Percentiles rank a stretch among this genome's conserved stretches.
Conservation (phyloP, 2,888 invertebrate genomes). For the Dryocosmus kuriphilus region DNA sequence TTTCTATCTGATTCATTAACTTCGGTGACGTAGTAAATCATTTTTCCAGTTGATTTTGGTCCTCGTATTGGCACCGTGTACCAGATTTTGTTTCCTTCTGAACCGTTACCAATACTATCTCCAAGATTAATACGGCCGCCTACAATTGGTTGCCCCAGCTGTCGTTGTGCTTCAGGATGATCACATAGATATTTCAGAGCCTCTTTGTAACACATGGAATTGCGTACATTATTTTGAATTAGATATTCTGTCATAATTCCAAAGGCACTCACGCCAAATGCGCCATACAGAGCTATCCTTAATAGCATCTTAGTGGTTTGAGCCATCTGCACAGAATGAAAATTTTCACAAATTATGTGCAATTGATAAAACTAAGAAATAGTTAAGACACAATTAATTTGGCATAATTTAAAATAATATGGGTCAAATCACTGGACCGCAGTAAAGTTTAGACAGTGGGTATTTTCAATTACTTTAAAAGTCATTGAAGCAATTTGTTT, state of each 20-base stretch:
- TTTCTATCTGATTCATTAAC: slow-evolving; percentile 34
- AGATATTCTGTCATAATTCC: slow-evolving; percentile 75
- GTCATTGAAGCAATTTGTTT: no score
- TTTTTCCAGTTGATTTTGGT: slow-evolving; percentile 82
- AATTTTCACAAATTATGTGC: neutral
- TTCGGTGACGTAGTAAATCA: slow-evolving; percentile 58
- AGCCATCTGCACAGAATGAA: neutral
- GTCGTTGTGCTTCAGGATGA: slow-evolving; percentile 81
- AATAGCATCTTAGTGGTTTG: neutral
- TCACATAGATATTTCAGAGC: slow-evolving; percentile 81
- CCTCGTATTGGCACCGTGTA: slow-evolving; percentile 85
- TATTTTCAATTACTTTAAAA: no score
- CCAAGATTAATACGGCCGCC: slow-evolving; percentile 82
- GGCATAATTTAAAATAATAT: no score
- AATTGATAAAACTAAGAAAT: neutral
- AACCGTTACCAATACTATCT: slow-evolving; percentile 66
- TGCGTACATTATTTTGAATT: slow-evolving; percentile 80
- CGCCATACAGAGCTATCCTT: slow-evolving; percentile 25
- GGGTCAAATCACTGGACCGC: no score
- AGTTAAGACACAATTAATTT: neutral
- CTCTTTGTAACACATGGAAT: slow-evolving; percentile 82
- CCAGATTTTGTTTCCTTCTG: slow-evolving; percentile 79
- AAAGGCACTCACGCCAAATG: slow-evolving; percentile 11
- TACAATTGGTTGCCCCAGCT: slow-evolving; percentile 87
- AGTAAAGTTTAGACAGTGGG: no score